Evolutionary conservation across 2,888 invertebrate genomes (phyloP), one percentile per base, ranked within the genome.

Genomic region (Drosophila birchii): DNA sequence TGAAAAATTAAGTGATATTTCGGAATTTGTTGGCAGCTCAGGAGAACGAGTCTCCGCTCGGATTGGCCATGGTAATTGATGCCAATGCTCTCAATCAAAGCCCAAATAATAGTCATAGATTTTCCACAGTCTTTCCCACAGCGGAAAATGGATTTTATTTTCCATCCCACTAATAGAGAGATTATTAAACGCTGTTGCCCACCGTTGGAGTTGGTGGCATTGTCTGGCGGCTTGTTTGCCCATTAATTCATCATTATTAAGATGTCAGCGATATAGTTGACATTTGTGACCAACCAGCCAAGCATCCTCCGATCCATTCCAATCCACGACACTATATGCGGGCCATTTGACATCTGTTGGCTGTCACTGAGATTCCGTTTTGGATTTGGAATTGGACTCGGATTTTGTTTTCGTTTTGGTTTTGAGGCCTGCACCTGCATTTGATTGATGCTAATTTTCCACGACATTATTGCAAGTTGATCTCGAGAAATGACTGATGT

Each of bases 181-280:
- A 78, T 88, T 88, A 86, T 86, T 75, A 86, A 88, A 86, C 80
- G 75, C 51, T 55, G 20, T 34, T 8, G 32, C 43, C 20, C 43
- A 18, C 32, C 49, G 71, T 67, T 70, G 45, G 53, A 47, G 51
- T 59, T 79, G 61, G 58, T 79, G 63, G 61, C 72, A 71, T 77
- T 86, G 78, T 83, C 80, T 63, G 76, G 76, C 55, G 78, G 74
- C 78, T 83, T 88, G 78, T 89, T 90, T 89, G 87, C 81, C 87
- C 88, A 90, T 90, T 90, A 91, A 91, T 91, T 90, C 90, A 91
- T 91, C 90, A 90, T 91, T 91, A 91, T 91, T 91, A 90, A 87
- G 89, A 86, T 89, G 90, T 91, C 90, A 90, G 79, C 90, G 78
- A 80, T 79, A 85, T 75, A 84, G 89, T 90, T 90, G 90, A 90